Evolutionary conservation across 2,888 invertebrate species (phyloP).

Genomic region (Pyralis farinalis): DNA sequence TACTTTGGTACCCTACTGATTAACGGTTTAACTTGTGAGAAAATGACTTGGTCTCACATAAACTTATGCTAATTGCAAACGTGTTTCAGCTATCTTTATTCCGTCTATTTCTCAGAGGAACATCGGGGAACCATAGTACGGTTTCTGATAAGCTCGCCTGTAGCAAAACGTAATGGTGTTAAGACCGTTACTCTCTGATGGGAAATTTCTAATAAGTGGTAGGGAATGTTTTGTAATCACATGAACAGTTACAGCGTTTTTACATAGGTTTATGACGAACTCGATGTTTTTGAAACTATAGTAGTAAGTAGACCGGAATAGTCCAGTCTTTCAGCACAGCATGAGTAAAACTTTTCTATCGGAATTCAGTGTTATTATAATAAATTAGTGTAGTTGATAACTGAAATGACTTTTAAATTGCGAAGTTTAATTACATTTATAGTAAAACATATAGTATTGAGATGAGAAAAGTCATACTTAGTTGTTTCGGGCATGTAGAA

Average conservation of each 20-base stretch:
- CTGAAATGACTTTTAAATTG: no score
- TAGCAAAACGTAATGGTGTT: constrained; percentile 47
- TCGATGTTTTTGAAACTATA: neutral
- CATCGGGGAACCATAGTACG: constrained; percentile 19
- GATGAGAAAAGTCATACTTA: no score
- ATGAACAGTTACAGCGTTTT: constrained; percentile 58
- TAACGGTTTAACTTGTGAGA: neutral
- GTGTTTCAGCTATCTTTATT: neutral
- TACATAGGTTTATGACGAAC: constrained; percentile 7
- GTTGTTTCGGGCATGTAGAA: no score
- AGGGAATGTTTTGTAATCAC: constrained; percentile 47
- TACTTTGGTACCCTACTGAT: no score
- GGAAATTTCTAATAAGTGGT: constrained; percentile 53
- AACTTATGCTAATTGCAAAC: constrained; percentile 2
- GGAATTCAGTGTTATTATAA: no score
- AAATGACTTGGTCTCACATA: neutral
- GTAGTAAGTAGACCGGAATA: no score
- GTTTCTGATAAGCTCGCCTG: constrained; percentile 30
- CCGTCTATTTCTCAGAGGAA: neutral
- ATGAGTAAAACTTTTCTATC: no score
- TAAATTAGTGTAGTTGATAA: no score
- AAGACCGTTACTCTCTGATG: constrained; percentile 63
- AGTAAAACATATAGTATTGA: no score
- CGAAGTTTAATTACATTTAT: no score
- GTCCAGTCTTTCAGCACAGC: no score